Percentiles rank a stretch among this genome's conserved stretches.
phyloP scores from a whole-genome alignment of 2,888 invertebrate genomes.

The Eupithecia subumbrata region DNA sequence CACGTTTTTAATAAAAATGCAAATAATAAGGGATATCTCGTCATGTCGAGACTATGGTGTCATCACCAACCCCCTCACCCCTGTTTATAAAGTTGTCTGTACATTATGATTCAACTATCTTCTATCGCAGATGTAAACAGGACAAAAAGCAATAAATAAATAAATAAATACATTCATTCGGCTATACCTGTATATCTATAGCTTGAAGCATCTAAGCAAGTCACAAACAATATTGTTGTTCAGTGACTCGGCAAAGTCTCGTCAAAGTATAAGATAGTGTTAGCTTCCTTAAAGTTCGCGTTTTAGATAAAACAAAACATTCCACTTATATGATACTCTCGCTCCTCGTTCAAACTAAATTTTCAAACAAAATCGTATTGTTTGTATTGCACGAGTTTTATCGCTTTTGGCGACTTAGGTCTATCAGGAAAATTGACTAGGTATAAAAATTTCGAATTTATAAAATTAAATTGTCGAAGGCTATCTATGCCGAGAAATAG shows the following conservation, averaged over 20 bases:
- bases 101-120: not conserved
- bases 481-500: too few relatives aligned
- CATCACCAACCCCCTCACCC: slow-evolving; percentile 31
- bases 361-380: slow-evolving; percentile 24
- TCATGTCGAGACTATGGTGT: slow-evolving; percentile 42
- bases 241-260: too few relatives aligned
- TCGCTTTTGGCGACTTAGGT: too few relatives aligned
- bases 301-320: slow-evolving; percentile 25
- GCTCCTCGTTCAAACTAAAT: slow-evolving; percentile 11
- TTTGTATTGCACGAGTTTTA: slow-evolving; percentile 13
- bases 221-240: too few relatives aligned
- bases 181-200: too few relatives aligned
- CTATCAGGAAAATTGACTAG: too few relatives aligned
- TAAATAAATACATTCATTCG: too few relatives aligned
- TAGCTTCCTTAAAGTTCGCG: slow-evolving; percentile 3
- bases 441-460: too few relatives aligned
- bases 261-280: too few relatives aligned
- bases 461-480: too few relatives aligned
- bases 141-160: too few relatives aligned
- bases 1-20: slow-evolving; percentile 60
- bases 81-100: not conserved
- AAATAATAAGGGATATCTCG: slow-evolving; percentile 48
- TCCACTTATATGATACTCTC: slow-evolving; percentile 19
- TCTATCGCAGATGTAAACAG: not conserved
- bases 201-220: too few relatives aligned